Conservation (phyloP, 2,797 vertebrate genomes). For the Chaenodraco wilsoni region DNA sequence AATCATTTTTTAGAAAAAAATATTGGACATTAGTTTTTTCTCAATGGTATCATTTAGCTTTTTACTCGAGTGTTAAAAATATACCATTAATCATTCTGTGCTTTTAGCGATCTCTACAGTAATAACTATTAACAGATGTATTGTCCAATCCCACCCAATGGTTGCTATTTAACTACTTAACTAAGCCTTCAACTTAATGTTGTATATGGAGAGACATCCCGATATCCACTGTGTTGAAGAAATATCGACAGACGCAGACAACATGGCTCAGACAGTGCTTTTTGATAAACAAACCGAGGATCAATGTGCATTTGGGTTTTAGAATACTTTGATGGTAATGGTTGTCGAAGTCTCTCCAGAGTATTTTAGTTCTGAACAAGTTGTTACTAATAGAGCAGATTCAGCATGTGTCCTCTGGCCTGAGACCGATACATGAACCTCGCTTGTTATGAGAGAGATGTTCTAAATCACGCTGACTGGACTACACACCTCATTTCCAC, state of each 20-base stretch:
- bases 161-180: background rate
- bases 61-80: background rate
- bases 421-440: conserved; percentile 61
- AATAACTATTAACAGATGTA: conserved; percentile 13
- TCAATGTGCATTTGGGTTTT: conserved; percentile 23
- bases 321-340: conserved; percentile 8
- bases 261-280: background rate
- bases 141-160: background rate
- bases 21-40: background rate
- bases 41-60: background rate
- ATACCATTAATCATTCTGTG: background rate
- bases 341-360: conserved; percentile 12
- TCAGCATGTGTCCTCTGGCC: conserved; percentile 58
- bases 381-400: conserved; percentile 52
- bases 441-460: conserved; percentile 55
- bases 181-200: background rate
- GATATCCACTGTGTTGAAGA: background rate
- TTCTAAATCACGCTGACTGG: conserved; percentile 56
- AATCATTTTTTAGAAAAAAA: no score
- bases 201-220: background rate
- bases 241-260: no score
- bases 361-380: conserved; percentile 52
- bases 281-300: conserved; percentile 15
- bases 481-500: conserved; percentile 59
- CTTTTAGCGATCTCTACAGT: background rate